These are phyloP conservation scores for Eristalis tenax DNA, from an alignment of 2,888 invertebrate species.

Conservation along the genomic window DNA sequence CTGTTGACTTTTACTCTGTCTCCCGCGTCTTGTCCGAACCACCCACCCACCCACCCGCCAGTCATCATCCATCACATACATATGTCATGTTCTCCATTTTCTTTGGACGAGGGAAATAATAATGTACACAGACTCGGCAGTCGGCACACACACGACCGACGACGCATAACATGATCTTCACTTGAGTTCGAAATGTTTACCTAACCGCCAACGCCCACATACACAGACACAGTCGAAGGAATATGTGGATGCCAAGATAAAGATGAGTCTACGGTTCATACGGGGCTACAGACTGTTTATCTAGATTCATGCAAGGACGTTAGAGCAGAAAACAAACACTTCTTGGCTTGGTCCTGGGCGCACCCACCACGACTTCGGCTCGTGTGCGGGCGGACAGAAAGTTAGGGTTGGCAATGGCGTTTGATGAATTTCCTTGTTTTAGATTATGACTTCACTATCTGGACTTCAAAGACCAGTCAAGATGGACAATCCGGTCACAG, in stretches of 20 bases:
- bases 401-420: not conserved
- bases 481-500: constrained; percentile 13
- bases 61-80: not conserved
- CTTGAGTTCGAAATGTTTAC: not conserved
- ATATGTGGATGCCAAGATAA: constrained; percentile 39
- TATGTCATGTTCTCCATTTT: not conserved
- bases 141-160: not conserved
- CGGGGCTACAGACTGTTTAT: constrained; percentile 42
- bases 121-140: not conserved
- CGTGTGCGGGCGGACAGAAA: not conserved
- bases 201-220: not conserved
- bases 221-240: not conserved
- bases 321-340: constrained; percentile 33
- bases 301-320: constrained; percentile 14
- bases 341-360: constrained; percentile 13
- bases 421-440: constrained; percentile 45
- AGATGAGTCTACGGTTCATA: constrained; percentile 1
- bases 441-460: constrained; percentile 38
- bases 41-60: not conserved
- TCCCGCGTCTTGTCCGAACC: no score
- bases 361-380: not conserved
- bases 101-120: not conserved
- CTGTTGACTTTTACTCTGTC: constrained; percentile 37
- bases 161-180: not conserved
- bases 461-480: constrained; percentile 20